Percentiles rank a stretch among this genome's conserved stretches.
phyloP scores from a whole-genome alignment of 2,888 invertebrate species.

The Hylaea fasciaria region DNA sequence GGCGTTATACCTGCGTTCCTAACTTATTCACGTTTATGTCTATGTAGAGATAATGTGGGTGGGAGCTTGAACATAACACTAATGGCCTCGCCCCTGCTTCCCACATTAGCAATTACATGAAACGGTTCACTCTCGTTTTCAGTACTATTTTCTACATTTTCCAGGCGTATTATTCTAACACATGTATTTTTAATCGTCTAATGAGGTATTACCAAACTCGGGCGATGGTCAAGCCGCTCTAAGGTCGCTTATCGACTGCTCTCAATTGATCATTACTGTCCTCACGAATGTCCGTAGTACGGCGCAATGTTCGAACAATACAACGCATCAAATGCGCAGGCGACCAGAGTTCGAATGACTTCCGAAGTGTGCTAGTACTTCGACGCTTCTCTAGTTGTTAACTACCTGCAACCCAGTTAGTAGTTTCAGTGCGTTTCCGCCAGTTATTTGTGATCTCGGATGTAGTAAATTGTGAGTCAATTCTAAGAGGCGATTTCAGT shows the following conservation, averaged over 20 bases:
- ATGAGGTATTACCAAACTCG: no score
- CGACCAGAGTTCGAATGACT: constrained; percentile 55
- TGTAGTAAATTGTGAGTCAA: no score
- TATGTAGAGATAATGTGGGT: constrained; percentile 10
- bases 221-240: no score
- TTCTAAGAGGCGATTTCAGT: not conserved
- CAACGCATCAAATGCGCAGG: constrained; percentile 42
- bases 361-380: constrained; percentile 47
- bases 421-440: constrained; percentile 45
- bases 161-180: no score
- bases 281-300: no score
- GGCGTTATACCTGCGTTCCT: constrained; percentile 5
- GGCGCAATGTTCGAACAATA: not conserved
- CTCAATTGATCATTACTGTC: no score
- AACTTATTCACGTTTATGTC: constrained; percentile 19
- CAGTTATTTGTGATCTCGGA: no score
- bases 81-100: constrained; percentile 6
- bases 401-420: constrained; percentile 55
- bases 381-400: constrained; percentile 46
- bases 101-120: constrained; percentile 17
- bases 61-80: constrained; percentile 5
- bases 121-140: constrained; percentile 4
- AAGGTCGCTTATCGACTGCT: no score
- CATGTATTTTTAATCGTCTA: no score
- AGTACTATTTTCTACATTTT: constrained; percentile 37